Evolutionary conservation across 2,888 invertebrate genomes (phyloP).

Genomic region (Crioceris asparagi): DNA sequence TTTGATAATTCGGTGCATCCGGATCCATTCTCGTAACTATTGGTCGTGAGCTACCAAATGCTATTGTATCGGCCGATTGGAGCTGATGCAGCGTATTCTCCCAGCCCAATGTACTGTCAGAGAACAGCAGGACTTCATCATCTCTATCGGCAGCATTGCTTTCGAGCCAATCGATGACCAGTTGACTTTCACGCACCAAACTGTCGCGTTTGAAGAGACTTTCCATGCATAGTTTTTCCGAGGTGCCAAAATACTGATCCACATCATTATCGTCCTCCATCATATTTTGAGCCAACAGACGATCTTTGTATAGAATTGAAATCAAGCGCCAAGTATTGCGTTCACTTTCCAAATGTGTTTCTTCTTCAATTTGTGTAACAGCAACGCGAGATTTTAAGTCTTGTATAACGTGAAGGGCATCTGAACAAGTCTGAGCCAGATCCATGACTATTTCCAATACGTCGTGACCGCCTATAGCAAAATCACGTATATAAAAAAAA

Average conservation of each 20-base stretch:
- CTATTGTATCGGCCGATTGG: slow-evolving; percentile 43
- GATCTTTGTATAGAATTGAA: slow-evolving; percentile 71
- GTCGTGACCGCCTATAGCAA: slow-evolving; percentile 25
- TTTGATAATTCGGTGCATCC: slow-evolving; percentile 76
- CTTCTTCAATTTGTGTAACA: slow-evolving; percentile 23
- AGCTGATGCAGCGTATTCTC: slow-evolving; percentile 81
- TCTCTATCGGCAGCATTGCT: slow-evolving; percentile 54
- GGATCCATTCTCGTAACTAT: slow-evolving; percentile 57
- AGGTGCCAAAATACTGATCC: slow-evolving; percentile 37
- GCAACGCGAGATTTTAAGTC: slow-evolving; percentile 33
- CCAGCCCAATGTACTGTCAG: slow-evolving; percentile 78
- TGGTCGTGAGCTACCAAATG: slow-evolving; percentile 45
- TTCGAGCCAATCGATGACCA: slow-evolving; percentile 90
- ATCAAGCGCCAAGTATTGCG: slow-evolving; percentile 82
- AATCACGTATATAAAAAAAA: background rate
- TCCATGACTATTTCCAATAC: slow-evolving; percentile 32
- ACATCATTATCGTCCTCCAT: slow-evolving; percentile 27
- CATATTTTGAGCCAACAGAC: slow-evolving; percentile 41
- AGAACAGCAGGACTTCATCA: slow-evolving; percentile 55
- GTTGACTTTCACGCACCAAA: slow-evolving; percentile 56
- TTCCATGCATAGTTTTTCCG: slow-evolving; percentile 50
- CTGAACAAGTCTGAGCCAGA: slow-evolving; percentile 34
- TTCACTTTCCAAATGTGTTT: slow-evolving; percentile 63
- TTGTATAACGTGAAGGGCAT: slow-evolving; percentile 32
- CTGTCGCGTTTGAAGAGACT: slow-evolving; percentile 47